Evolutionary conservation across 2,888 invertebrate genomes (phyloP), one percentile per base, ranked within the genome.

Genomic region (Nipponacmea schrenckii): DNA sequence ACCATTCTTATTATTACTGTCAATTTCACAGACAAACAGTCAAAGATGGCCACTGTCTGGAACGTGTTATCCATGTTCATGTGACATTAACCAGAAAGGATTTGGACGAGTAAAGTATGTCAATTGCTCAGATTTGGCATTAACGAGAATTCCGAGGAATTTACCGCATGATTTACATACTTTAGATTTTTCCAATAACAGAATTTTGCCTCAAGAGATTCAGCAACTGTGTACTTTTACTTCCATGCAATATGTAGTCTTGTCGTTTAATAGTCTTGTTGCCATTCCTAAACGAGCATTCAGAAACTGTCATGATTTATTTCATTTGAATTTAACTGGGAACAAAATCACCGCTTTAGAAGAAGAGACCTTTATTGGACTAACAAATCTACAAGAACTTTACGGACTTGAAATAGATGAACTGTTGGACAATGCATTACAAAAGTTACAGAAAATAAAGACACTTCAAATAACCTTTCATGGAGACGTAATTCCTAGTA

Each of bases 181-280:
- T n/a, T 48, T 75, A 50, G 73, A 75, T 45, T 62, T 75, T 14
- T 75, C 73, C 17, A 50, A 71, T 64, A 75, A 75, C 62, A 39
- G 69, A 31, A 20, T 56, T 56, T 24, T 56, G 24, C 56, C 56
- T 24, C 56, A 56, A 56, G 56, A 56, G 20, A 24, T 56, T 24
- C 20, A 24, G 24, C 44, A 67, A 14, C 15, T 75, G 14, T 66
- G 70, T 50, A 67, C 69, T 17, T 75, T 68, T 45, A 46, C 46
- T 62, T 73, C 68, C 56, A 48, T 75, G 45, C 68, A 68, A 45
- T 48, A 31, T 15, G 24, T 73, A 45, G 71, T 71, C 24, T 69
- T 75, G 20, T 50, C 71, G 31, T 68, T 62, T 39, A 69, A 71
- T 68, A 24, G 64, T 8, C 27, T 75, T 20, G 73, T 67, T 5